Conservation (phyloP, 2,888 invertebrate species). For the Nudaria mundana region DNA sequence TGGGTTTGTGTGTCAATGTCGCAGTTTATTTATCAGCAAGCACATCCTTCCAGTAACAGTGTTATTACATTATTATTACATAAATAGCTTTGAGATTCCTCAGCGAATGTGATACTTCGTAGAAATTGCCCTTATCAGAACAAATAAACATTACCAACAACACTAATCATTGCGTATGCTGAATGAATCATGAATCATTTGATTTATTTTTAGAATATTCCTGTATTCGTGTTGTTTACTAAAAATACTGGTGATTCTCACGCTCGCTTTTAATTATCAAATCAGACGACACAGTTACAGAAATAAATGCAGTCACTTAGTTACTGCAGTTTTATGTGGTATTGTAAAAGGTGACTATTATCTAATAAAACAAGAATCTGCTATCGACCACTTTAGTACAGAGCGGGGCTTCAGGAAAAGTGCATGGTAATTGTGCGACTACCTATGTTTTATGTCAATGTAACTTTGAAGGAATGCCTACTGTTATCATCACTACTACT, state of each 20-base stretch:
- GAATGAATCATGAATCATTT: constrained; percentile 69
- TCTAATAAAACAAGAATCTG: too few species aligned
- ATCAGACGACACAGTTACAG: constrained; percentile 14
- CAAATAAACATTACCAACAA: constrained; percentile 48
- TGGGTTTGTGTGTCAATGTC: neutral
- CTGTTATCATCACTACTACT: too few species aligned
- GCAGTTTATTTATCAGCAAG: neutral
- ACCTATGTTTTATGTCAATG: too few species aligned
- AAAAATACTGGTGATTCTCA: constrained; percentile 59
- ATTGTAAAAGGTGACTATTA: too few species aligned
- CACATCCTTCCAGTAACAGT: constrained; percentile 8
- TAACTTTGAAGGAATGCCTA: too few species aligned
- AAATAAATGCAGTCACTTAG: neutral
- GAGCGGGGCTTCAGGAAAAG: too few species aligned
- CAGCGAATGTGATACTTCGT: constrained; percentile 36
- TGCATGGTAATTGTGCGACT: too few species aligned
- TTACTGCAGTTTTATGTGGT: too few species aligned
- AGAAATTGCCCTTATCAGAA: constrained; percentile 43
- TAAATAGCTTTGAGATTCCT: constrained; percentile 11
- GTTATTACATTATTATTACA: constrained; percentile 6
- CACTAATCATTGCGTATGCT: constrained; percentile 54
- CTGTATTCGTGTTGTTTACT: constrained; percentile 63
- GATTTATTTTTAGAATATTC: constrained; percentile 61
- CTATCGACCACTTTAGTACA: too few species aligned
- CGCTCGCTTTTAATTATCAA: constrained; percentile 44